Percentiles rank a stretch among this genome's conserved stretches.
Evolutionary conservation across 2,797 vertebrate genomes (phyloP).

Genomic region (Anabas testudineus): DNA sequence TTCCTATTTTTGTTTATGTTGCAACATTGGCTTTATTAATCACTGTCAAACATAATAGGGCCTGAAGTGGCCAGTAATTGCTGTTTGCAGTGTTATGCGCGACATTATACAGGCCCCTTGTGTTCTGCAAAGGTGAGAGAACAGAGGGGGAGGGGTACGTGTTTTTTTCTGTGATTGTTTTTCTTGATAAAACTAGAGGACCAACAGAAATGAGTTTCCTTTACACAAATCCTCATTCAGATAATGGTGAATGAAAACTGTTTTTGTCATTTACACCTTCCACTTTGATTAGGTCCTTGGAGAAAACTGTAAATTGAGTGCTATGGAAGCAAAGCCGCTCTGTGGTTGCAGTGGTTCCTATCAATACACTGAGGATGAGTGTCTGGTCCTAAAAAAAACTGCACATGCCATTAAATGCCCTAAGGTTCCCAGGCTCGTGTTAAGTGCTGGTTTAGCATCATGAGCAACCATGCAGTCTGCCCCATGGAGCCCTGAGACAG

Average conservation of each 20-base stretch:
- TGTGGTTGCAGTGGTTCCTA: constrained; percentile 29
- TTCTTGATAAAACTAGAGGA: constrained; percentile 21
- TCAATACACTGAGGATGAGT: constrained; percentile 60
- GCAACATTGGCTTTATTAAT: constrained; percentile 77
- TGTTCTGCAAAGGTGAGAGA: constrained; percentile 51
- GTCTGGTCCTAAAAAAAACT: constrained; percentile 44
- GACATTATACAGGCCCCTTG: constrained; percentile 59
- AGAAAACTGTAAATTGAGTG: constrained; percentile 40
- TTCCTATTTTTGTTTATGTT: constrained; percentile 53
- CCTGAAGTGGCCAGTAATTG: constrained; percentile 71
- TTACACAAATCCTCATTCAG: constrained; percentile 24
- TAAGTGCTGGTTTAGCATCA: constrained; percentile 67
- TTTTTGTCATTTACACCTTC: constrained; percentile 16
- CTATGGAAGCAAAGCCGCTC: constrained; percentile 22
- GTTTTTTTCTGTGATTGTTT: constrained; percentile 18
- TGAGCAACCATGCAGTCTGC: constrained; percentile 51
- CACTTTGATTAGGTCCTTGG: constrained; percentile 31
- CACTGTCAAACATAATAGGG: constrained; percentile 75
- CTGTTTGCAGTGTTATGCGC: constrained; percentile 52
- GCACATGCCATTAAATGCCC: constrained; percentile 65
- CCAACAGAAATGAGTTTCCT: constrained; percentile 1
- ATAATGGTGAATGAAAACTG: constrained; percentile 10
- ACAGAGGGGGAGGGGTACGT: constrained; percentile 27
- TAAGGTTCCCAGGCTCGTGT: constrained; percentile 57
- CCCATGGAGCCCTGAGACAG: constrained; percentile 63